Evolutionary conservation across 2,113 vertebrate genomes (phyloP).

Genomic region (Oryzias melastigma): DNA sequence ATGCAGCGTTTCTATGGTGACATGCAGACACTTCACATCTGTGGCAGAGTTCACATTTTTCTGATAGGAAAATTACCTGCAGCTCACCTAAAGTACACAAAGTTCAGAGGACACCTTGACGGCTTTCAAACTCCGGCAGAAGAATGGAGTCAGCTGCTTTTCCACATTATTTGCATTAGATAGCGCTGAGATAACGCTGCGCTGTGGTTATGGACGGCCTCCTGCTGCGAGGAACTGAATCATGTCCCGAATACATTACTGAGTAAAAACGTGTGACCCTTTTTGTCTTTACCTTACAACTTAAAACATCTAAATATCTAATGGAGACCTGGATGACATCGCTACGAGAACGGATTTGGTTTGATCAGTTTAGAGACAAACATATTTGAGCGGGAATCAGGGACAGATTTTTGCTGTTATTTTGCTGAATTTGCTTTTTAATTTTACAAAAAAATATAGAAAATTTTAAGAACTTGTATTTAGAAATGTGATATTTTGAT

Average conservation of each 20-base stretch:
- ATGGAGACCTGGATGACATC: too few relatives aligned
- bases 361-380: too few relatives aligned
- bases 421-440: too few relatives aligned
- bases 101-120: constrained; percentile 57
- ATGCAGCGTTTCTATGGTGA: constrained; percentile 1
- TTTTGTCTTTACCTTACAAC: constrained; percentile 1
- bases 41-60: too few relatives aligned
- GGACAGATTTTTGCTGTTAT: too few relatives aligned
- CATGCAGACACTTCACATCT: not conserved
- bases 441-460: too few relatives aligned
- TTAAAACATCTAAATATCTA: not conserved
- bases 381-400: too few relatives aligned
- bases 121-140: constrained; percentile 46
- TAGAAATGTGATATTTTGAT: too few relatives aligned
- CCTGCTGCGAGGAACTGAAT: constrained; percentile 25
- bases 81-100: constrained; percentile 35
- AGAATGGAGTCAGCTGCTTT: constrained; percentile 15
- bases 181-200: constrained; percentile 26
- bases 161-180: constrained; percentile 47
- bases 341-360: too few relatives aligned
- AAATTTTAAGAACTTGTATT: too few relatives aligned
- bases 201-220: constrained; percentile 17
- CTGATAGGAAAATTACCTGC: not conserved
- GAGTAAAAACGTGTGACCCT: constrained; percentile 12
- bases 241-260: constrained; percentile 18